These are phyloP conservation scores for Aphodius granarius DNA, from an alignment of 2,888 invertebrate genomes.

Conservation along the genomic window DNA sequence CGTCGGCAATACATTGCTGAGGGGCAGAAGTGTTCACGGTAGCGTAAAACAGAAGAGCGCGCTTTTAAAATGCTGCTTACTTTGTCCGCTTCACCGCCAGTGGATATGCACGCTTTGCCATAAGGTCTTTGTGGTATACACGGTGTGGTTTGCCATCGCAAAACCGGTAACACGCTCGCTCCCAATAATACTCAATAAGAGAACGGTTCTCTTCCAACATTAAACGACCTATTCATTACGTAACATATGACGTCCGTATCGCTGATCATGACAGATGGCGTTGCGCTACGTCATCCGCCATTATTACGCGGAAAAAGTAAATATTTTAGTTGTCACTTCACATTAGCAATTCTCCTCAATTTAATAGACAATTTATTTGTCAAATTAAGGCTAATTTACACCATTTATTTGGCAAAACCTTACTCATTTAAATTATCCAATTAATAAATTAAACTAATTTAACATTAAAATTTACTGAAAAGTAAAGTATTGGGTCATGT, in stretches of 20 bases:
- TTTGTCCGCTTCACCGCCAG: not conserved
- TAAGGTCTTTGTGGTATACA: not conserved
- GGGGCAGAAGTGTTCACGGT: not conserved
- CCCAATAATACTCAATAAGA: not conserved
- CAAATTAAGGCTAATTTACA: not conserved
- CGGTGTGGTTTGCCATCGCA: not conserved
- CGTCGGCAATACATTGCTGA: too few species aligned
- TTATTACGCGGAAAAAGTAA: not conserved
- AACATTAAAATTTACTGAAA: not conserved
- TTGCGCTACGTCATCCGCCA: not conserved
- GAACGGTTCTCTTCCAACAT: not conserved
- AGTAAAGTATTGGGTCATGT: not conserved
- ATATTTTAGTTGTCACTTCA: not conserved
- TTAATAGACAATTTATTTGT: not conserved
- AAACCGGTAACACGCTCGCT: not conserved
- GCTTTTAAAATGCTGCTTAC: not conserved
- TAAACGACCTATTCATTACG: not conserved
- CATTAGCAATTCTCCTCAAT: not conserved
- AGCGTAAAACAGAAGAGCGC: not conserved
- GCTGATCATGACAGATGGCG: not conserved
- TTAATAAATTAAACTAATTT: not conserved
- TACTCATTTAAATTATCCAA: too few species aligned
- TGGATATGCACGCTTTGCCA: not conserved
- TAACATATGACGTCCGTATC: not conserved
- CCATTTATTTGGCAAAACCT: not conserved